phyloP scores from a whole-genome alignment of 2,888 invertebrate species.

The Limnephilus auricula region DNA sequence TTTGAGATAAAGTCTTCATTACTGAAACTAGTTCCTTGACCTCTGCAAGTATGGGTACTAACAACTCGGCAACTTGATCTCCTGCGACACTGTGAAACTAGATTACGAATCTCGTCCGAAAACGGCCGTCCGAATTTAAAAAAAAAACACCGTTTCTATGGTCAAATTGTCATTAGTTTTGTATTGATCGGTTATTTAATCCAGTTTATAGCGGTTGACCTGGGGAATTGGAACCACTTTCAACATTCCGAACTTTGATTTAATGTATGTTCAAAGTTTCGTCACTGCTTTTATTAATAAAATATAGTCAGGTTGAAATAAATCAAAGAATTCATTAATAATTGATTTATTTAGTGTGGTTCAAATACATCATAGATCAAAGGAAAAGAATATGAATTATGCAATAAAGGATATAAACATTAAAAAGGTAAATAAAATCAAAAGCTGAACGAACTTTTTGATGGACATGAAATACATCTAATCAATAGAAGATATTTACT shows the following conservation, averaged over 20 bases:
- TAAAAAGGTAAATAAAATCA: too few relatives aligned
- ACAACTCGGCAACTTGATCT: constrained; percentile 3
- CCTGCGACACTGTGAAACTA: constrained; percentile 12
- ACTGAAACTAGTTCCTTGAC: constrained; percentile 33
- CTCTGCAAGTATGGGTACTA: not conserved
- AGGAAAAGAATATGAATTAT: too few relatives aligned
- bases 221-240: not conserved
- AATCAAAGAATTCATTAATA: not conserved
- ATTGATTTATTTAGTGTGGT: not conserved
- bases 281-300: not conserved
- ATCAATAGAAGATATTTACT: too few relatives aligned
- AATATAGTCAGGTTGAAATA: not conserved
- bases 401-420: too few relatives aligned
- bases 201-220: not conserved
- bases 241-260: not conserved
- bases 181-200: not conserved
- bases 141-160: not conserved
- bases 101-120: constrained; percentile 2
- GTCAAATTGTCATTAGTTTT: not conserved
- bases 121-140: not conserved
- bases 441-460: too few relatives aligned
- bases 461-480: too few relatives aligned
- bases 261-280: not conserved
- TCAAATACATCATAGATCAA: too few relatives aligned
- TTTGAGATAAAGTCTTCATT: constrained; percentile 42